Conservation (phyloP, 2,888 invertebrate genomes). For the Antitype chi region DNA sequence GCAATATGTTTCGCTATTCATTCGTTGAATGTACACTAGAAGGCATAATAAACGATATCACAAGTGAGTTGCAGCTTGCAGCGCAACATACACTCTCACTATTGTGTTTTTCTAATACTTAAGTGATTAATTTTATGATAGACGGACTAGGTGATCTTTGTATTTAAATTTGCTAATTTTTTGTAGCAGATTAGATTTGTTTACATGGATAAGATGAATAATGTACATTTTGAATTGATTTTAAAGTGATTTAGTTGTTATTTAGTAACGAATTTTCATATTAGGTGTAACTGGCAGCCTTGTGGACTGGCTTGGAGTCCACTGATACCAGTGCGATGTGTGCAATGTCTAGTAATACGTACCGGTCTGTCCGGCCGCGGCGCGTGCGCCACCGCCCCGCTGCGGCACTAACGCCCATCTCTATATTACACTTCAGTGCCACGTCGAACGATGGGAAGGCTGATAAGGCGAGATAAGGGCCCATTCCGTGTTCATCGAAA, state of each 20-base stretch:
- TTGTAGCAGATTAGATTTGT: slow-evolving; percentile 90
- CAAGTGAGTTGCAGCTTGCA: slow-evolving; percentile 79
- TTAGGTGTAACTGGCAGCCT: slow-evolving; percentile 87
- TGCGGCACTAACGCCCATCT: slow-evolving; percentile 61
- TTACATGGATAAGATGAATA: slow-evolving; percentile 88
- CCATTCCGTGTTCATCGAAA: slow-evolving; percentile 86
- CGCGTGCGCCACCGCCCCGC: slow-evolving; percentile 26
- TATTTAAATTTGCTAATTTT: slow-evolving; percentile 91
- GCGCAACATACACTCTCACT: slow-evolving; percentile 78
- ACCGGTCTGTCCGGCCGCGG: slow-evolving; percentile 50
- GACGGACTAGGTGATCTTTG: slow-evolving; percentile 89
- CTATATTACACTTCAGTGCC: slow-evolving; percentile 71
- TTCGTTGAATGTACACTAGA: slow-evolving; percentile 88
- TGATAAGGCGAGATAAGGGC: slow-evolving; percentile 82
- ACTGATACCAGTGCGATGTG: slow-evolving; percentile 87
- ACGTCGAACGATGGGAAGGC: slow-evolving; percentile 82
- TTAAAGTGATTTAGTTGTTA: slow-evolving; percentile 91
- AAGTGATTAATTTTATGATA: slow-evolving; percentile 89
- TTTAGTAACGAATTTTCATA: slow-evolving; percentile 90
- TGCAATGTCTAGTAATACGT: slow-evolving; percentile 85
- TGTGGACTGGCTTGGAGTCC: slow-evolving; percentile 81
- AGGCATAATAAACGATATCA: slow-evolving; percentile 89
- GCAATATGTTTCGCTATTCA: slow-evolving; percentile 86
- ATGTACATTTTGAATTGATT: slow-evolving; percentile 91
- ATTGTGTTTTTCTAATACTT: slow-evolving; percentile 89